Evolutionary conservation across 1,140 invertebrate species (phyloP).

Genomic region (Ips typographus): DNA sequence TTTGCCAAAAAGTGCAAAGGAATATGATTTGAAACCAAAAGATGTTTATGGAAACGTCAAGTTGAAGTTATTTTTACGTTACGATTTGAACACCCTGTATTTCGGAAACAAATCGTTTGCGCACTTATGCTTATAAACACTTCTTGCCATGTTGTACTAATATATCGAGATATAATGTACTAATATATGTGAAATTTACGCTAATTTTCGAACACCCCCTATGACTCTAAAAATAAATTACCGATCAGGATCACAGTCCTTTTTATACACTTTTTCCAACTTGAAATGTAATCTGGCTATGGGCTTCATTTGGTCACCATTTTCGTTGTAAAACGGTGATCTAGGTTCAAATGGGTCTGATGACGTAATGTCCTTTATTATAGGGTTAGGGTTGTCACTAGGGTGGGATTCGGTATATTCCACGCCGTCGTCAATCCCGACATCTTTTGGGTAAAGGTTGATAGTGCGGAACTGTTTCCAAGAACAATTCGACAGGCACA

Average conservation of each 20-base stretch:
- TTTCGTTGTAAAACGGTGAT: conserved; percentile 89
- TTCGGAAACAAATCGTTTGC: background rate
- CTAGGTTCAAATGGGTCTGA: conserved; percentile 76
- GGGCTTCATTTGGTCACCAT: conserved; percentile 83
- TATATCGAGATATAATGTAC: too few relatives aligned
- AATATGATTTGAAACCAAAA: too few relatives aligned
- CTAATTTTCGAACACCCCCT: background rate
- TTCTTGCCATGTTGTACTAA: too few relatives aligned
- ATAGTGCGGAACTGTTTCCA: conserved; percentile 86
- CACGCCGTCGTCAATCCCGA: conserved; percentile 90
- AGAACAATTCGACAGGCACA: conserved; percentile 88
- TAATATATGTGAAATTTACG: background rate
- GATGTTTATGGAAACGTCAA: too few relatives aligned
- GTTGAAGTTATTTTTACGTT: too few relatives aligned
- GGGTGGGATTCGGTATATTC: conserved; percentile 77
- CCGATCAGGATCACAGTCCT: conserved; percentile 63
- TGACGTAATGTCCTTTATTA: conserved; percentile 76
- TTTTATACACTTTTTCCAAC: conserved; percentile 81
- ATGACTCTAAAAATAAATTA: background rate
- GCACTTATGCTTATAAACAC: too few relatives aligned
- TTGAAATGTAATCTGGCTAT: conserved; percentile 81
- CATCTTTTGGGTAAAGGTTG: conserved; percentile 95
- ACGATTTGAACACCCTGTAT: background rate
- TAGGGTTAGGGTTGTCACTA: conserved; percentile 52
- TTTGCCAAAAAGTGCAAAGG: too few relatives aligned